Evolutionary conservation across 2,888 invertebrate species (phyloP).

Genomic region (Leptura quadrifasciata): DNA sequence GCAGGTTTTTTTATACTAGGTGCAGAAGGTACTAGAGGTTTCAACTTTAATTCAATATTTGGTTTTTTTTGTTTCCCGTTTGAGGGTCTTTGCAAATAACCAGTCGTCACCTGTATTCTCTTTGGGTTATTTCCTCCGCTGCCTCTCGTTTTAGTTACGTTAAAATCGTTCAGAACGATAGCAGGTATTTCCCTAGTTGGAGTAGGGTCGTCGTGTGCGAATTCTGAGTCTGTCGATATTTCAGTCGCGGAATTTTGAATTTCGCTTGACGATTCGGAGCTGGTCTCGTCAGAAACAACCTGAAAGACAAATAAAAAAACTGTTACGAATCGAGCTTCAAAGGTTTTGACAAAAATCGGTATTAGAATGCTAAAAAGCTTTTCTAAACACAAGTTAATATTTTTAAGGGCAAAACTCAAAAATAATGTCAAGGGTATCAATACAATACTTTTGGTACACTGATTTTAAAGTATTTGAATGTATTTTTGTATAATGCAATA

Average conservation of each 20-base stretch:
- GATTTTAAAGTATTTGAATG: background rate
- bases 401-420: slow-evolving; percentile 30
- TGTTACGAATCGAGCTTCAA: background rate
- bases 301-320: slow-evolving; percentile 68
- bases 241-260: slow-evolving; percentile 92
- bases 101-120: slow-evolving; percentile 79
- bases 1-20: slow-evolving; percentile 64
- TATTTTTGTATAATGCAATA: background rate
- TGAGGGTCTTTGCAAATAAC: slow-evolving; percentile 73
- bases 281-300: slow-evolving; percentile 80
- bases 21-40: slow-evolving; percentile 70
- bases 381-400: slow-evolving; percentile 36
- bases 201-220: slow-evolving; percentile 86
- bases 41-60: slow-evolving; percentile 72
- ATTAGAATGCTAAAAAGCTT: background rate
- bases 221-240: slow-evolving; percentile 94
- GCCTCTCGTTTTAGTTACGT: slow-evolving; percentile 76
- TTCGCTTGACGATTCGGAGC: slow-evolving; percentile 82
- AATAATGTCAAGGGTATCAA: background rate
- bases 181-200: slow-evolving; percentile 85
- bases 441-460: background rate
- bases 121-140: slow-evolving; percentile 71
- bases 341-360: background rate
- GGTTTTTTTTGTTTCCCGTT: slow-evolving; percentile 67
- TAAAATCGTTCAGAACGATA: slow-evolving; percentile 83